Evolutionary conservation across 2,888 invertebrate genomes (phyloP), one percentile per base, ranked within the genome.

Genomic region (Drosophila macrothrix): DNA sequence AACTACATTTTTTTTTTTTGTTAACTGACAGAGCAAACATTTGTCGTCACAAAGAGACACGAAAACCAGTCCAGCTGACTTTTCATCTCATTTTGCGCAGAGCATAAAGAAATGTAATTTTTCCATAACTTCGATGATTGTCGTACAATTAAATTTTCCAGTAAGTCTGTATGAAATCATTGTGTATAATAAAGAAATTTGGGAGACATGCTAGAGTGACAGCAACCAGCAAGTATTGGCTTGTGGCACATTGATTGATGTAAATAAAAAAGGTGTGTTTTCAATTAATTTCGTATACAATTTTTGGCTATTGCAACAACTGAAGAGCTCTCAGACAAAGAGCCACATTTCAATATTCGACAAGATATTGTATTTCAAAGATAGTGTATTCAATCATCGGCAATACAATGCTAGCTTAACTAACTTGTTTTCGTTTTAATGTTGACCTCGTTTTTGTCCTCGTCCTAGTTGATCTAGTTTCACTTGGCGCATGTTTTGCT

Each of bases 401-500:
- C 50, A 33, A 65, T 39, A 25, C 22, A 46, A 25, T 25, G 46
- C 16, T 12, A 16, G 29, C 19, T 25, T 14, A 1, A 25, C 31
- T 31, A 50, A 39, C 68, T 58, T 58, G 68, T 63, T 61, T 54
- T 39, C 60, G 28, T 66, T 22, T 39, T 33, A 37, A 59, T 35
- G 54, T 66, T 43, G 53, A 63, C 43, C 43, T 62, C 82, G 68
- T 69, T 62, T 19, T 50, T 49, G 76, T 71, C 58, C 80, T 71
- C 67, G 80, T 65, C 60, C 80, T 65, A 76, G 69, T 77, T 79
- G 76, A 79, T 77, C 69, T 75, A 70, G 76, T 79, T 79, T 62
- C 54, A 10, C 28, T 52, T 63, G 68, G 58, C 64, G 64, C 61
- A 65, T 74, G 70, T 75, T 78, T 62, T 75, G 31, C 65, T 39